phyloP scores from a whole-genome alignment of 2,797 vertebrate genomes.

The Loris lydekkerianus region DNA sequence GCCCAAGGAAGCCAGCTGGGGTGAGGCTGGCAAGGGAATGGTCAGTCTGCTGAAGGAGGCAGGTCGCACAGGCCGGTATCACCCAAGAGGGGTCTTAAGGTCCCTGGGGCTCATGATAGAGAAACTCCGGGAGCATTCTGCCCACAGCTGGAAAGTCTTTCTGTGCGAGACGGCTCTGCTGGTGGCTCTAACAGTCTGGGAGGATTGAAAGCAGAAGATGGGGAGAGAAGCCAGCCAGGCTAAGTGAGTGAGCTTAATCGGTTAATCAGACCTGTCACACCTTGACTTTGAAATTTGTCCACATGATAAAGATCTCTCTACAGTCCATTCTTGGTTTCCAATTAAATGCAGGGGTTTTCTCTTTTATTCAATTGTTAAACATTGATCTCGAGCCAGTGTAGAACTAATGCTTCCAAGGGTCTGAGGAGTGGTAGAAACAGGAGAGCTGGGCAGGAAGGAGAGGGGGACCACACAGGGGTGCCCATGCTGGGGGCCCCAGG shows the following conservation, averaged over 20 bases:
- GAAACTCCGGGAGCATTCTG: not conserved
- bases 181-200: not conserved
- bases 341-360: not conserved
- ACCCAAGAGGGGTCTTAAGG: not conserved
- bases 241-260: not conserved
- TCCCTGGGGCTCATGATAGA: not conserved
- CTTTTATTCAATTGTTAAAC: conserved; percentile 22
- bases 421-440: not conserved
- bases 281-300: conserved; percentile 42
- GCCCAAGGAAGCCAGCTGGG: not conserved
- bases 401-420: not conserved
- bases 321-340: conserved; percentile 46
- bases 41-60: not conserved
- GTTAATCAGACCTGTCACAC: conserved; percentile 45
- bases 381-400: not conserved
- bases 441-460: not conserved
- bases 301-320: conserved; percentile 25
- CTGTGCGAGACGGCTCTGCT: not conserved
- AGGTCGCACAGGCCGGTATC: not conserved
- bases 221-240: not conserved
- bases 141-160: not conserved
- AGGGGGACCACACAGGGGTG: fast-evolving
- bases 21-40: fast-evolving
- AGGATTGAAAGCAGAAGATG: not conserved
- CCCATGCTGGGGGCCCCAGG: fast-evolving